Base-by-base conservation (phyloP, 2,888 invertebrate species). In the Rambutsinella grinnellia region DNA sequence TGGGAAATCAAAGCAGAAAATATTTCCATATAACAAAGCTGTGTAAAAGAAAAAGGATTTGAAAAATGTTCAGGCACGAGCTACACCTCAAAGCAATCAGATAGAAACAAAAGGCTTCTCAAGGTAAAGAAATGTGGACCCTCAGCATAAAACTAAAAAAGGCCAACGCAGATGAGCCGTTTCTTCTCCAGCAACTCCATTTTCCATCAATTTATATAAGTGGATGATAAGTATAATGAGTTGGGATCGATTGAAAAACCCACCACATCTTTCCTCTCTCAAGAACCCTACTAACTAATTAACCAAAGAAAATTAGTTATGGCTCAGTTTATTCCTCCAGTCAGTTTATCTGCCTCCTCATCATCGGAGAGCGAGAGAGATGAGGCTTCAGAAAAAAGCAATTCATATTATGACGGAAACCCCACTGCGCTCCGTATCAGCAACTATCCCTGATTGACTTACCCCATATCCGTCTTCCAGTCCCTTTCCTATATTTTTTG, bases 301-400 rank as follows among this genome's bases (percentile, higher is more conserved):
- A 80, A 76, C 80, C 69, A 66, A 72, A 74, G 61, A n/a, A 78
- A 78, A 80, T 78, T 80, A 78, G 78, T 78, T 76, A 60, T 72
- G 66, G 66, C 60, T 72, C 60, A 57, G 71, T 65, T 71, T 63
- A 63, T 58, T 58, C 58, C 57, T 71, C 58, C 58, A 71, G 71
- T 71, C 71, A 71, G 23, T 71, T 56, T n/a, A 53, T 36, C 54
- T 53, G 51, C 60, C 54, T 68, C n/a, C 26, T 49, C 60, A 36
- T 23, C 58, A 47, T 60, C 51, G 8, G 26, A 28, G 51, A 65
- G 63, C 17, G 49, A 36, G 28, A 19, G 6, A 51, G n/a, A 19
- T n/a, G n/a, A n/a, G n/a, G n/a, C n/a, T n/a, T n/a, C n/a, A n/a
- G n/a, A n/a, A n/a, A n/a, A n/a, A n/a, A n/a, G n/a, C n/a, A n/a